Percentiles rank a stretch among this genome's conserved stretches.
Evolutionary conservation across 2,113 vertebrate species (phyloP).

Genomic region (Hemiprocne comata): DNA sequence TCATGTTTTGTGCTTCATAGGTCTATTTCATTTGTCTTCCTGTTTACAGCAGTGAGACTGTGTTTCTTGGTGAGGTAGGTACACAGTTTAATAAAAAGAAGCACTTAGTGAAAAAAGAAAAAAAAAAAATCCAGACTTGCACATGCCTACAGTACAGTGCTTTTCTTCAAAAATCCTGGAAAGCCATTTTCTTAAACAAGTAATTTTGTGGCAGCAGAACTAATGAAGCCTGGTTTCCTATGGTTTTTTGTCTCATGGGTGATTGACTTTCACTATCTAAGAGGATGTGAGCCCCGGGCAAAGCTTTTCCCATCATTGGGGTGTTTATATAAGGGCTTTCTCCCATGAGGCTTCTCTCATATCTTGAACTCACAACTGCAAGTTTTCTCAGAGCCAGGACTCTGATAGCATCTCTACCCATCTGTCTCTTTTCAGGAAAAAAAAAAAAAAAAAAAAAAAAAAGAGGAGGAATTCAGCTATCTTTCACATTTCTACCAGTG

Average conservation of each 20-base stretch:
- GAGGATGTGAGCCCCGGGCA: conserved; percentile 66
- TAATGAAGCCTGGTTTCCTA: conserved; percentile 62
- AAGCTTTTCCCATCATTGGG: conserved; percentile 64
- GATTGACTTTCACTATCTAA: conserved; percentile 66
- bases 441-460: neutral
- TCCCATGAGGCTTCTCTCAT: conserved; percentile 60
- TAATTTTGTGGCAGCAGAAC: conserved; percentile 27
- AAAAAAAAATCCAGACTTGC: neutral
- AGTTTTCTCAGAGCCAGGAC: conserved; percentile 56
- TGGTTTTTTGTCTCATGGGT: conserved; percentile 60
- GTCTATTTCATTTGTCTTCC: neutral
- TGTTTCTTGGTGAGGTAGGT: neutral
- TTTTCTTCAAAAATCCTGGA: conserved; percentile 17
- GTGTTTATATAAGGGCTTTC: conserved; percentile 65
- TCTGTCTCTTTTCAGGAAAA: conserved; percentile 26
- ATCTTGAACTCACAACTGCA: conserved; percentile 59
- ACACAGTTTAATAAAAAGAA: neutral
- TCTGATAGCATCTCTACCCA: conserved; percentile 56
- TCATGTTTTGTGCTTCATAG: neutral
- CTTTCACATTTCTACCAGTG: neutral
- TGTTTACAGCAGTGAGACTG: neutral
- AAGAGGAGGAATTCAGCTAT: neutral
- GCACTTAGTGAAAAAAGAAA: neutral
- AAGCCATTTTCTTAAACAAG: conserved; percentile 28
- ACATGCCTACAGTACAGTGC: neutral